A percentile compares a stretch with the other conserved stretches of the same genome.
Evolutionary conservation across 2,113 vertebrate species (phyloP).

Genomic region (Malurus cyaneus): DNA sequence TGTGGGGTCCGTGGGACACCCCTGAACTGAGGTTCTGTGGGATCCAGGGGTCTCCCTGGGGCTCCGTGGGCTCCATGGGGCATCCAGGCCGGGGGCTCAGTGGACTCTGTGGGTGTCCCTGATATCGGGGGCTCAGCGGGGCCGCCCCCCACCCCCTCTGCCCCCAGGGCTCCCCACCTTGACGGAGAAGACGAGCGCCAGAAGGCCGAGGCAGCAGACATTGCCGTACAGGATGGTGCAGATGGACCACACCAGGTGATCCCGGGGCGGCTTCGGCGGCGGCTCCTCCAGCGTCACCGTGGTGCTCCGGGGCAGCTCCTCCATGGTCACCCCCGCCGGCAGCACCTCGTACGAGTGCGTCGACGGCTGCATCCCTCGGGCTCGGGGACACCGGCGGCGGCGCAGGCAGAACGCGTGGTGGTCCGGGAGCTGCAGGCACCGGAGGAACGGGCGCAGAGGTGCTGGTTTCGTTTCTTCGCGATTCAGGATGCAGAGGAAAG

Average conservation of each 20-base stretch:
- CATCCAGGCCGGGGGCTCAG: neutral
- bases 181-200: slow-evolving; percentile 86
- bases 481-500: accelerated
- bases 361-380: accelerated
- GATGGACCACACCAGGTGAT: slow-evolving; percentile 85
- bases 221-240: slow-evolving; percentile 83
- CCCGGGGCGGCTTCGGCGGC: slow-evolving; percentile 70
- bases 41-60: neutral
- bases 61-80: neutral
- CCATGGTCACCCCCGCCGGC: neutral
- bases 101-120: neutral
- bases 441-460: accelerated
- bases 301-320: accelerated
- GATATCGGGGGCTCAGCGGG: neutral
- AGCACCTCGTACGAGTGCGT: neutral
- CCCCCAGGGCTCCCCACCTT: slow-evolving; percentile 68
- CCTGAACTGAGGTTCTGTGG: neutral
- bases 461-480: neutral
- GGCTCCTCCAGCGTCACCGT: slow-evolving; percentile 65
- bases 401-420: accelerated
- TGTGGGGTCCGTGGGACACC: neutral
- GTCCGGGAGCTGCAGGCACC: accelerated
- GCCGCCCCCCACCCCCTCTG: neutral
- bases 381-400: accelerated
- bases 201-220: slow-evolving; percentile 85